Percentiles rank a stretch among this genome's conserved stretches.
phyloP scores from a whole-genome alignment of 2,113 vertebrate genomes.

The Myxocyprinus asiaticus region DNA sequence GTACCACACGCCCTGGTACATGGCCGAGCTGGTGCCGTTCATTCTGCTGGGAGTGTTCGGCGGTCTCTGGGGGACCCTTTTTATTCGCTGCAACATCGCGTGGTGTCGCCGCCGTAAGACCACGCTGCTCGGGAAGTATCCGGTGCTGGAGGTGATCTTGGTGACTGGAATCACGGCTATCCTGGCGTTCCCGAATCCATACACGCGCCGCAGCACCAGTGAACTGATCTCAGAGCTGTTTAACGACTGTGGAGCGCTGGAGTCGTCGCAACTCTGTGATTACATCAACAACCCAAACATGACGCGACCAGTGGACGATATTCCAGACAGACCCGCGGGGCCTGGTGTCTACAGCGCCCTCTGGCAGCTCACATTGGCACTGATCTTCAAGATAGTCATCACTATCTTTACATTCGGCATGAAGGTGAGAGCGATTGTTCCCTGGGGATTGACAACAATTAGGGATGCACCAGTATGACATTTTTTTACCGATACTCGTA shows the following conservation, averaged over 20 bases:
- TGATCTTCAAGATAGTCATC: constrained; percentile 94
- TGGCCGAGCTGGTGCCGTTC: constrained; percentile 96
- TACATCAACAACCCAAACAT: constrained; percentile 94
- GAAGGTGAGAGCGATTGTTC: constrained; percentile 79
- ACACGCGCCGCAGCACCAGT: constrained; percentile 92
- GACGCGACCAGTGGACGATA: constrained; percentile 92
- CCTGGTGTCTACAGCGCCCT: constrained; percentile 89
- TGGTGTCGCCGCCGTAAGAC: constrained; percentile 95
- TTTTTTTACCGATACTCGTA: too few species aligned
- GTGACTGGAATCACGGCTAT: constrained; percentile 90
- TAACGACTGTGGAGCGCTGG: constrained; percentile 93
- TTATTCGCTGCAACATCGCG: constrained; percentile 95
- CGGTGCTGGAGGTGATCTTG: constrained; percentile 90
- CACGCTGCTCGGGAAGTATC: constrained; percentile 91
- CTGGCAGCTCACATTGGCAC: constrained; percentile 93
- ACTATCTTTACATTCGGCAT: constrained; percentile 98
- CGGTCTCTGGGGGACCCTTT: constrained; percentile 94
- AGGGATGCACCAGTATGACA: too few species aligned
- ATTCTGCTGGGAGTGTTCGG: constrained; percentile 94
- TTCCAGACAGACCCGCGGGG: constrained; percentile 90
- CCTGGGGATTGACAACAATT: too few species aligned
- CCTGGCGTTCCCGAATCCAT: constrained; percentile 92
- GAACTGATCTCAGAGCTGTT: constrained; percentile 97
- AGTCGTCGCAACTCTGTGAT: constrained; percentile 95
- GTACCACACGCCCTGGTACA: constrained; percentile 97